Percentiles rank a stretch among this genome's conserved stretches.
Evolutionary conservation across 2,888 invertebrate species (phyloP).

Genomic region (Fabriciana adippe): DNA sequence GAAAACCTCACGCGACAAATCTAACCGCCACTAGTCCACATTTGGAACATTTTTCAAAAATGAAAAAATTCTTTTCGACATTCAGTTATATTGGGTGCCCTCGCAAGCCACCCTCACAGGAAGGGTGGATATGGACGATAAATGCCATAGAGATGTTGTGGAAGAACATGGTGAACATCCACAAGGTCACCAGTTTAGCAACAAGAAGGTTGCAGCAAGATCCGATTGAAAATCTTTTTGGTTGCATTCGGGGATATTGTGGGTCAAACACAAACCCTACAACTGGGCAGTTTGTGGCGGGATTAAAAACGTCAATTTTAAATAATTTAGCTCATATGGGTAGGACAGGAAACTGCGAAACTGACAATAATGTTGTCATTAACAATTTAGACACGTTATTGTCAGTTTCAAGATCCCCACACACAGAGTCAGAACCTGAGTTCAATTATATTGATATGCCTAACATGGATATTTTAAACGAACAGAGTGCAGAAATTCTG

Average conservation of each 20-base stretch:
- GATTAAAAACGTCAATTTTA: slow-evolving; percentile 31
- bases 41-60: slow-evolving; percentile 1
- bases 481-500: slow-evolving; percentile 11
- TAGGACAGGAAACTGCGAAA: neutral
- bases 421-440: too few relatives aligned
- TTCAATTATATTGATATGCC: slow-evolving; percentile 18
- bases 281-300: slow-evolving; percentile 33
- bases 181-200: slow-evolving; percentile 22
- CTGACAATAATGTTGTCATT: slow-evolving; percentile 5
- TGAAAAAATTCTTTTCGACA: slow-evolving; percentile 6
- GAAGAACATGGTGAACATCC: slow-evolving; percentile 1
- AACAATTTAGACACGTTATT: neutral
- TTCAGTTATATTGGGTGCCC: slow-evolving; percentile 10
- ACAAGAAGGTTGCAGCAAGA: slow-evolving; percentile 37
- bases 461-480: slow-evolving; percentile 9
- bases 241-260: slow-evolving; percentile 34
- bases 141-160: slow-evolving; percentile 19
- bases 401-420: neutral
- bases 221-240: slow-evolving; percentile 36
- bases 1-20: slow-evolving; percentile 14
- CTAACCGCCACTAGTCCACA: slow-evolving; percentile 6
- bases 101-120: slow-evolving; percentile 14
- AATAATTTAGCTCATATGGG: slow-evolving; percentile 3
- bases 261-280: slow-evolving; percentile 37
- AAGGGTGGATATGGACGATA: slow-evolving; percentile 12